Evolutionary conservation across 2,888 invertebrate species (phyloP), one percentile per base, ranked within the genome.

Genomic region (Axea sp.): DNA sequence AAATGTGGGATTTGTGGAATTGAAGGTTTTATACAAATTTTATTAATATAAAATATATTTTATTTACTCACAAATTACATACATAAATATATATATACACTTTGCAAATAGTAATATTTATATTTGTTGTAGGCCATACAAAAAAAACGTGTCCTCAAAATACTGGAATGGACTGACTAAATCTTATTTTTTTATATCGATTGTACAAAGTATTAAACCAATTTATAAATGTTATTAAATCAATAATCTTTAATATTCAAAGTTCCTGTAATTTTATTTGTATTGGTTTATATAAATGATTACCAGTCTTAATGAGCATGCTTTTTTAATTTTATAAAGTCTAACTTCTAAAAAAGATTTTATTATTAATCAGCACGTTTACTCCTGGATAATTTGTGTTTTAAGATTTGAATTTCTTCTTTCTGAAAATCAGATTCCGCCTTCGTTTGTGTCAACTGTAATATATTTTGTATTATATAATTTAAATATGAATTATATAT

Each of bases 1-100:
- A 92, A 91, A 82, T 96, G 95, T 85, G 91, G 94, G 0, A 81
- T 91, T 41, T 96, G 96, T 85, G 91, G 92, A 4, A 90, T 92
- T 80, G 93, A 93, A 88, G 96, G 91, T 91, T 26, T 11, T 41
- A 37, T 31, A 35, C 14, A 39, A 33, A 51, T 51, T 33, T 55
- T 64, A 43, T 62, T 43, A 19, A 55, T 6, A 6, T 24, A 3
- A 24, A 24, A 6, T 24, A 24, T 7, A n/a, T n/a, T n/a, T n/a
- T 6, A 24, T 24, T 5, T 24, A 24, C 19, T 3, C 19, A 69
- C 65, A 57, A n/a, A n/a, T n/a, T 60, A 59, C 72, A 37, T 59
- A 35, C 45, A 35, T 51, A 55, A 9, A 55, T 15, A 30, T n/a
- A 24, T 35, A 11, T 9, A 28, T 28, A 24, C 7, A 24, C 4